Base-by-base conservation (phyloP, 2,888 invertebrate genomes). In the Pachydiplax longipennis region DNA sequence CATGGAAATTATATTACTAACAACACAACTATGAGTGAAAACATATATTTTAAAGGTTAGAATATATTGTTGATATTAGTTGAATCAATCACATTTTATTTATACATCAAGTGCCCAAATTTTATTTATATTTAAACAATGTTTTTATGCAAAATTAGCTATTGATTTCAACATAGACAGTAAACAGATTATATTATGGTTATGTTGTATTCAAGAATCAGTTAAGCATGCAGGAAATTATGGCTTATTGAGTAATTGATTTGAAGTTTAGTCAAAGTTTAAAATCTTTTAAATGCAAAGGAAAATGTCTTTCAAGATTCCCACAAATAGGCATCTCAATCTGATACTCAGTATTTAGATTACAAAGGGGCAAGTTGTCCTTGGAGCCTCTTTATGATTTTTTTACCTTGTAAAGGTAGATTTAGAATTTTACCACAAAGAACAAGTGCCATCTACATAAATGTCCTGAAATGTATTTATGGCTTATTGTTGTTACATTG, bases 321-420 rank as follows among this genome's bases (percentile, higher is more conserved):
- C 87, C 87, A 65, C 12, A 61, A 58, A 61, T 87, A 65, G 61
- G 37, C 61, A 61, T 87, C 87, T 87, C 37, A 65, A 61, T 87
- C 58, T 65, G 37, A 87, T 53, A 35, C 87, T 87, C 87, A 58
- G 61, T 87, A 61, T 37, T 35, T 87, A 61, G 61, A 40, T 35
- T 61, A 37, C 12, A 61, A 61, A 6, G 48, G 37, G 61, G 37
- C n/a, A 12, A 35, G 61, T 58, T 58, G 58, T 65, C 65, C 18
- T 61, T 10, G 10, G 37, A n/a, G 87, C 12, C 37, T 37, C 13
- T n/a, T 87, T 37, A 61, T 87, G 87, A 61, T 58, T 53, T 87
- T 87, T 87, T 87, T 87, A 87, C 87, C 87, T 87, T 35, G 15
- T 65, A 31, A 87, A 61, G 87, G 87, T 87, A 87, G 1, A 87